These are phyloP conservation scores for Anolis sagrei DNA, from an alignment of 2,113 vertebrate species.

Conservation along the genomic window DNA sequence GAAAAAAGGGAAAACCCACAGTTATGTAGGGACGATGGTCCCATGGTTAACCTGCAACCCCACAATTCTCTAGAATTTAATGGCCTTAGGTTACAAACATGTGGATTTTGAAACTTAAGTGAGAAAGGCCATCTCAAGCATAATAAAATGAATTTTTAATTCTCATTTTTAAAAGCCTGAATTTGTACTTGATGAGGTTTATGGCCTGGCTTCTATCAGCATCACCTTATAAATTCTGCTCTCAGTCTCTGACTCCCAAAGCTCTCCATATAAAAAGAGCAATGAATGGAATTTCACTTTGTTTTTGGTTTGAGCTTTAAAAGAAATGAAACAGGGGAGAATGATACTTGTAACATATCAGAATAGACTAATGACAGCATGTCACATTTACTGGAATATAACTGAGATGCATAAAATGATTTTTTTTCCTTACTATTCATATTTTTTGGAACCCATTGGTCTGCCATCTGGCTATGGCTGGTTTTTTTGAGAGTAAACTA, in stretches of 20 bases:
- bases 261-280: constrained; percentile 18
- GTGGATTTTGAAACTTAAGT: constrained; percentile 33
- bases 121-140: constrained; percentile 29
- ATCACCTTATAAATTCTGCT: constrained; percentile 39
- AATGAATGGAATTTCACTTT: constrained; percentile 47
- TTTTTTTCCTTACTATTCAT: not conserved
- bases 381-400: not conserved
- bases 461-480: not conserved
- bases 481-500: not conserved
- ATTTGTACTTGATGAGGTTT: not conserved
- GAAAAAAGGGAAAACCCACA: constrained; percentile 20
- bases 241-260: constrained; percentile 40
- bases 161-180: constrained; percentile 23
- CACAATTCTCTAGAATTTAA: constrained; percentile 60
- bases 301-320: constrained; percentile 42
- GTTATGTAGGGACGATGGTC: constrained; percentile 38
- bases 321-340: constrained; percentile 5
- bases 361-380: constrained; percentile 18
- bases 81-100: constrained; percentile 45
- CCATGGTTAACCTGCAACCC: constrained; percentile 62
- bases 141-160: not conserved
- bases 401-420: not conserved
- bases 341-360: not conserved
- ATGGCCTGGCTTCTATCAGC: constrained; percentile 52
- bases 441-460: not conserved